Evolutionary conservation across 2,113 vertebrate genomes (phyloP), one percentile per base, ranked within the genome.

Genomic region (Leucosticte australis): DNA sequence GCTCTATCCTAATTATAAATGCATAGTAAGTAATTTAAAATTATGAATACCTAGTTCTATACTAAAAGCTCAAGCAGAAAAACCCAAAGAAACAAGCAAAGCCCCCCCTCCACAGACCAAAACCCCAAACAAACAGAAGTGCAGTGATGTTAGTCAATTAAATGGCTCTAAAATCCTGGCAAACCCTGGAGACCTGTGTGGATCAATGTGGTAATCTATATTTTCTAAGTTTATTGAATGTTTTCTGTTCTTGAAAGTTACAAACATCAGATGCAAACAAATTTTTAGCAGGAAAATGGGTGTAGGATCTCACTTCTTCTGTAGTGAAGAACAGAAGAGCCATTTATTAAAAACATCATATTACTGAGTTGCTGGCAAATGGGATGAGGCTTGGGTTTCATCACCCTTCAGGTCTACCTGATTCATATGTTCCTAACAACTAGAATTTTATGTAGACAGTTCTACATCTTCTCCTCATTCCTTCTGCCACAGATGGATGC

Each of bases 91-190:
- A 77, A 52, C 5, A 53, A 52, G 11, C 2, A 37, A 59, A 47
- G 1, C 11, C 1, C 6, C 2, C 14, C 14, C 9, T 26, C 10
- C 17, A 24, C 9, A 35, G 31, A 37, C 15, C 13, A 15, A 77
- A 77, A 22, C 5, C 1, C 11, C n/a, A 78, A 39, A 2, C 15
- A 78, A 60, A 27, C 12, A 69, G 27, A 87, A 81, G 15, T 47
- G 23, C 5, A 64, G 12, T 3, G 5, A 13, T 17, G 4, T 49
- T 64, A 50, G 35, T 47, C 44, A 64, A 12, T 62, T 33, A 70
- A 89, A 67, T 30, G 0, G 0, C 46, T 80, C 28, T n/a, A 49
- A 47, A 57, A 63, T 64, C 11, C 15, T 63, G 24, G 22, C 14
- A 68, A 49, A 49, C 16, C 5, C 15, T 80, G 31, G 4, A 62